Conservation (phyloP, 2,797 vertebrate genomes). For the Notoglanidium macrostoma region DNA sequence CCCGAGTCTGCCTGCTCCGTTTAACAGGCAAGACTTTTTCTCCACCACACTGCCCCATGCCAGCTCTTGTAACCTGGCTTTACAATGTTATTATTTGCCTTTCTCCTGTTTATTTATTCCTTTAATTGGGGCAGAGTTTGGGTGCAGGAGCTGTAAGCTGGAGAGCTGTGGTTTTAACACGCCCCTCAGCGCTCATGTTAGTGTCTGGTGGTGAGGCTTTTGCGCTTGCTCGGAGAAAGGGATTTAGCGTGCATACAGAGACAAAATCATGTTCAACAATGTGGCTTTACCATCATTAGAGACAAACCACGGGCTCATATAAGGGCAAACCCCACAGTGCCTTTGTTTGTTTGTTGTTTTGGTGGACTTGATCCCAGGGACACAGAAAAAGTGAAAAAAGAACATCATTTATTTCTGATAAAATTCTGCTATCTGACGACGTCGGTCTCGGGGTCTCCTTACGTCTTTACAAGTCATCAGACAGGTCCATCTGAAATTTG, state of each 20-base stretch:
- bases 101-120: conserved; percentile 61
- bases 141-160: conserved; percentile 44
- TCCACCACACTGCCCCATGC: conserved; percentile 18
- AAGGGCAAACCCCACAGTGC: background rate
- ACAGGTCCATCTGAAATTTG: background rate
- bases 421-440: background rate
- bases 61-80: conserved; percentile 55
- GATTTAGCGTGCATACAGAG: conserved; percentile 41
- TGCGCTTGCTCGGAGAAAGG: conserved; percentile 29
- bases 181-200: conserved; percentile 46
- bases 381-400: background rate
- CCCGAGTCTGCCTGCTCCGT: conserved; percentile 32
- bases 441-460: background rate
- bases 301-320: background rate
- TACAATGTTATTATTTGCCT: conserved; percentile 58
- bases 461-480: background rate
- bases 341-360: background rate
- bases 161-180: conserved; percentile 45
- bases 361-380: background rate
- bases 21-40: conserved; percentile 48
- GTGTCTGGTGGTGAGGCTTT: conserved; percentile 15
- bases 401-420: background rate
- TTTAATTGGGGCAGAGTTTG: conserved; percentile 55
- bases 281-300: conserved; percentile 23
- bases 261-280: conserved; percentile 33